These are phyloP conservation scores for Coracopsis vasa DNA, from an alignment of 2,113 vertebrate genomes.

Conservation along the genomic window DNA sequence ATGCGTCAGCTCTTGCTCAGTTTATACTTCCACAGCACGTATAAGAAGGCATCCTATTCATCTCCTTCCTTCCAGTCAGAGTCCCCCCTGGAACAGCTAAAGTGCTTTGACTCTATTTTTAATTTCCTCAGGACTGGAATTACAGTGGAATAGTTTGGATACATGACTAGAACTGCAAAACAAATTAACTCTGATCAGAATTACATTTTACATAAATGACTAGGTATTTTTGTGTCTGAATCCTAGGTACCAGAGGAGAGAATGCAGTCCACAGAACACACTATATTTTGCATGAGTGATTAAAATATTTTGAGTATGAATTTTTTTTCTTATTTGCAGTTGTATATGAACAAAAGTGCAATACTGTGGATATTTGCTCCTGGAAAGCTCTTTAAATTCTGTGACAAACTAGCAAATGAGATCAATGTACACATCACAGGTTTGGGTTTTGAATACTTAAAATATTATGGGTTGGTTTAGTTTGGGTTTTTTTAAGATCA, in stretches of 20 bases:
- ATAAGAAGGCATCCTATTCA: neutral
- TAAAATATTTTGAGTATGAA: neutral
- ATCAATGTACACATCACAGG: neutral
- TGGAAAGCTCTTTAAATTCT: neutral
- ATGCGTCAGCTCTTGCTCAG: neutral
- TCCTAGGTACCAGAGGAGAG: neutral
- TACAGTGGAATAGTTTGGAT: neutral
- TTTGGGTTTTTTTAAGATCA: neutral
- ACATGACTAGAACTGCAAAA: neutral
- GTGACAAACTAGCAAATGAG: neutral
- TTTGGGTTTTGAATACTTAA: neutral
- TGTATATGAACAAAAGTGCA: neutral
- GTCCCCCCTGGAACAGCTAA: neutral
- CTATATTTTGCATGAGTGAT: neutral
- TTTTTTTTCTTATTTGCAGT: neutral
- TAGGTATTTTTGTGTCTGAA: neutral
- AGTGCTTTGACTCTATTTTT: neutral
- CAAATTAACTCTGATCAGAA: neutral
- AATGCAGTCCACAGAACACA: neutral
- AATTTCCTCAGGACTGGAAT: neutral
- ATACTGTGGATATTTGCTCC: neutral
- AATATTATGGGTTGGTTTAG: neutral
- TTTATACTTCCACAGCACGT: neutral
- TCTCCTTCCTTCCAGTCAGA: neutral
- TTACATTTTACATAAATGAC: neutral